A percentile compares a stretch with the other conserved stretches of the same genome.
These are phyloP conservation scores for Scaptodrosophila lebanonensis DNA, from an alignment of 1,140 invertebrate genomes.

Conservation along the genomic window DNA sequence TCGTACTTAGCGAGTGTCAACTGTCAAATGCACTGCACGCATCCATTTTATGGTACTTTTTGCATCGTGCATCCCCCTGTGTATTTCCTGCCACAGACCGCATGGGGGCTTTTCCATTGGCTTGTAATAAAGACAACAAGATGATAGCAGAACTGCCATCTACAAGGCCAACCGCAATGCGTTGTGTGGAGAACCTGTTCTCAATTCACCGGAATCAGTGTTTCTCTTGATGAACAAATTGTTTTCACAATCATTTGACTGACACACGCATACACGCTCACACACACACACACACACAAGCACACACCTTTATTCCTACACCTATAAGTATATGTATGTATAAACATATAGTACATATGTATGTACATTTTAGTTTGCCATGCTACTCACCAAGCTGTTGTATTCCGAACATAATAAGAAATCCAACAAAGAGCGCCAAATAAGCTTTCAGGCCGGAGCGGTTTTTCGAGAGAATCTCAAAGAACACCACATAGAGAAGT, in stretches of 20 bases:
- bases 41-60: conserved; percentile 20
- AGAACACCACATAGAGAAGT: conserved; percentile 93
- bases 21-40: no score
- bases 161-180: conserved; percentile 2
- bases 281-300: neutral
- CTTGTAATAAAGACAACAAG: conserved; percentile 1
- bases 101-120: conserved; percentile 37
- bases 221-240: conserved; percentile 52
- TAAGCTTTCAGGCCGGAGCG: conserved; percentile 85
- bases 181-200: conserved; percentile 54
- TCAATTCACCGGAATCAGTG: conserved; percentile 39
- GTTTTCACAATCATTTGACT: conserved; percentile 7
- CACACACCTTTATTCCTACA: neutral
- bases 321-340: no score
- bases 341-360: no score
- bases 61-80: conserved; percentile 10
- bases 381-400: conserved; percentile 87
- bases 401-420: conserved; percentile 86
- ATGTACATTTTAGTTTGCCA: no score
- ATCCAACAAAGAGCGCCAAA: conserved; percentile 84
- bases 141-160: conserved; percentile 10
- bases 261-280: neutral
- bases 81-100: conserved; percentile 24
- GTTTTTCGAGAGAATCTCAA: conserved; percentile 90
- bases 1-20: no score